A percentile compares a stretch with the other conserved stretches of the same genome.
Conservation (phyloP, 2,888 invertebrate species). For the Plagodis pulveraria region DNA sequence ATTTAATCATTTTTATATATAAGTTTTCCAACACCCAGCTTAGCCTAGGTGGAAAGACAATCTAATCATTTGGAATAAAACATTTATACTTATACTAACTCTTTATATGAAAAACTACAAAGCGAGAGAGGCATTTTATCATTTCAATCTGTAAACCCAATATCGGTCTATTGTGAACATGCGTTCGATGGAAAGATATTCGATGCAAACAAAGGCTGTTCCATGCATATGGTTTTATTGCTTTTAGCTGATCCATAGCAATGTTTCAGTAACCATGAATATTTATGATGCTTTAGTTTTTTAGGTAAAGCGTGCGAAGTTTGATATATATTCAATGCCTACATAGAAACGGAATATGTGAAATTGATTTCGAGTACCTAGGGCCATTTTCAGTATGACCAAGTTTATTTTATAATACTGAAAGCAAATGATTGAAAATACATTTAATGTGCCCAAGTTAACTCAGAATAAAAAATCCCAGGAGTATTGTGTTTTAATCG, state of each 20-base stretch:
- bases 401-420: too few relatives aligned
- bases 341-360: too few relatives aligned
- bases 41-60: conserved; percentile 10
- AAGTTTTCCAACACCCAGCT: conserved; percentile 14
- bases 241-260: conserved; percentile 38
- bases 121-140: conserved; percentile 55
- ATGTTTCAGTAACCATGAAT: conserved; percentile 24
- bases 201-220: conserved; percentile 68
- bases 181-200: conserved; percentile 69
- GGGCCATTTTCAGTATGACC: too few relatives aligned
- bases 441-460: too few relatives aligned
- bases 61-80: conserved; percentile 10
- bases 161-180: conserved; percentile 68
- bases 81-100: conserved; percentile 15
- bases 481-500: too few relatives aligned
- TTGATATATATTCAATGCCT: too few relatives aligned
- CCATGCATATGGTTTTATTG: conserved; percentile 65
- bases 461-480: too few relatives aligned
- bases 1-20: conserved; percentile 23
- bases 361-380: too few relatives aligned
- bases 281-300: conserved; percentile 16
- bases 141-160: conserved; percentile 60
- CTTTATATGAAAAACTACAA: conserved; percentile 14
- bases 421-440: too few relatives aligned
- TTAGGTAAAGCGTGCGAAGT: not conserved